Evolutionary conservation across 2,797 vertebrate species (phyloP), one percentile per base, ranked within the genome.

Genomic region (Pogonophryne albipinna): DNA sequence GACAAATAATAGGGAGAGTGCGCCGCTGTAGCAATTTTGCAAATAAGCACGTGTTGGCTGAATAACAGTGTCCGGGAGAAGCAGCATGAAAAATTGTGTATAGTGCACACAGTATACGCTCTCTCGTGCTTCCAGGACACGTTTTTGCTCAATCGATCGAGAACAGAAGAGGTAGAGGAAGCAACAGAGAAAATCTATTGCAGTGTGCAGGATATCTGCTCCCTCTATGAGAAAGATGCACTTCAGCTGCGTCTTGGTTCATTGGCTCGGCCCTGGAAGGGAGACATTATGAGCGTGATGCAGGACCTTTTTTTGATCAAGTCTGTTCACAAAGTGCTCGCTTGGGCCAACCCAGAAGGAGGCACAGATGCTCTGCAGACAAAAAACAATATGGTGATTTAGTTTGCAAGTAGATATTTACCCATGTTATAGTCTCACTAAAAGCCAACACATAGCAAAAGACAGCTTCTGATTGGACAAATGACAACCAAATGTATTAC

Each of bases 1-100:
- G 81, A 82, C 78, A 83, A 89, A 89, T 86, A 85, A 91, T 52
- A 61, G 62, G 14, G n/a, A 14, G 50, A 34, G 42, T 14, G 46
- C 65, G 63, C 23, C 19, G 62, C 41, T 79, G 55, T 20, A 66
- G 58, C 59, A 82, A 44, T 67, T 85, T 78, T 80, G 85, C 71
- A 83, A 77, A 88, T 59, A 51, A 81, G 55, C 19, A 50, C 17
- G 23, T 71, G 41, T 81, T 31, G 23, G 62, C 47, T 79, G 77
- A 66, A 62, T 38, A 87, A 15, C 65, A 71, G 10, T 16, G 52
- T 67, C 72, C 47, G 56, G 71, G 78, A 17, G 59, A 82, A 80
- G 77, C 65, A 74, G 62, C 56, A n/a, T 52, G 74, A 85, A 59
- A 72, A 19, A 64, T 51, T 77, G 51, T n/a, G 53, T 49, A 47